Evolutionary conservation across 2,113 vertebrate genomes (phyloP).

Genomic region (Tyto alba): DNA sequence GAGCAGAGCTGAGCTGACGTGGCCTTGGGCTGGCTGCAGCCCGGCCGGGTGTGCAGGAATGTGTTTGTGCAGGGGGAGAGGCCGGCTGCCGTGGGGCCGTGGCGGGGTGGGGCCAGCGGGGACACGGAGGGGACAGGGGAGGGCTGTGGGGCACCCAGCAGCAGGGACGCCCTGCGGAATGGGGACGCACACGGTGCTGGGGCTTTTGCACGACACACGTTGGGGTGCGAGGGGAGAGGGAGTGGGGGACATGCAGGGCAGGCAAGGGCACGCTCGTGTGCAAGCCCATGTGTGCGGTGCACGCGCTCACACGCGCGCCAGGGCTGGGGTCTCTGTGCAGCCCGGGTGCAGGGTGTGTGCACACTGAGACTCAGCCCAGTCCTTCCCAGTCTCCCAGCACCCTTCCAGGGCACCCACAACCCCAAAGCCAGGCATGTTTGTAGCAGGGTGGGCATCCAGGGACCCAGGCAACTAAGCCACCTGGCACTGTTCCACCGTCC

Average conservation of each 20-base stretch:
- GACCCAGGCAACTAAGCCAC: not conserved
- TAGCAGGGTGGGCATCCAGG: fast-evolving
- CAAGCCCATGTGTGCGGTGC: not conserved
- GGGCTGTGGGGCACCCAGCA: not conserved
- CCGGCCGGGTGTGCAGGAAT: slow-evolving; percentile 17
- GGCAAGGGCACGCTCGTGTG: fast-evolving
- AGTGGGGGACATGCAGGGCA: fast-evolving
- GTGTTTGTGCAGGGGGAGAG: slow-evolving; percentile 65
- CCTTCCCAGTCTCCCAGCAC: not conserved
- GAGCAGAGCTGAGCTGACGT: slow-evolving; percentile 54
- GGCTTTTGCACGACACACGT: fast-evolving
- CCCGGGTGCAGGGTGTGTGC: not conserved
- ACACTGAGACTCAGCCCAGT: too few relatives aligned
- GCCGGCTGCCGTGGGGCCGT: not conserved
- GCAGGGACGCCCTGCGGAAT: fast-evolving
- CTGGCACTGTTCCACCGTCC: not conserved
- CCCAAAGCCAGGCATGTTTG: not conserved
- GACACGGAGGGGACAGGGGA: not conserved
- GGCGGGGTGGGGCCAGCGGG: not conserved
- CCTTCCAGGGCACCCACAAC: not conserved
- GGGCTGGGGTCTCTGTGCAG: not conserved
- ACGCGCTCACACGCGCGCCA: fast-evolving
- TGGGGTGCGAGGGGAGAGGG: not conserved
- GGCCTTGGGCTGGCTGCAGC: slow-evolving; percentile 33
- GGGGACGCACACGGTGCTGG: not conserved